Evolutionary conservation across 2,888 invertebrate species (phyloP).

Genomic region (Automeris io): DNA sequence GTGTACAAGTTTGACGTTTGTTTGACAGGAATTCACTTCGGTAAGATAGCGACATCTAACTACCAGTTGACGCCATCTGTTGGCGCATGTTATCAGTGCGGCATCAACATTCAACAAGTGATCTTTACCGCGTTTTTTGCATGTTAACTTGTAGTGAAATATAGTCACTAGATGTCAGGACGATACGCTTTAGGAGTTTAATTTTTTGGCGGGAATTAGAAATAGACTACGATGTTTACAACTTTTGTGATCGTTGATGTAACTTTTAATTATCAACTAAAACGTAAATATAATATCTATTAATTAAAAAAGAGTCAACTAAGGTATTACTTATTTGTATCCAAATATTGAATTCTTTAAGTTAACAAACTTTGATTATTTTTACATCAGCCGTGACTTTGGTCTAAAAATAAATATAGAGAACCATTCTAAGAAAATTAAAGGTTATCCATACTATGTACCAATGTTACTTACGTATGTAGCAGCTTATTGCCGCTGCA

Average conservation of each 20-base stretch:
- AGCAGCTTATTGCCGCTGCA: slow-evolving; percentile 74
- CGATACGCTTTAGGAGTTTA: background rate
- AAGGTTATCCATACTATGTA: too few relatives aligned
- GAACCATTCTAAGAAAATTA: too few relatives aligned
- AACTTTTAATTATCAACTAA: too few relatives aligned
- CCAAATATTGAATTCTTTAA: too few relatives aligned
- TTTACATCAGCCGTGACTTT: too few relatives aligned
- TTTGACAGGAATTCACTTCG: slow-evolving; percentile 27
- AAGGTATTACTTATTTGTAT: too few relatives aligned
- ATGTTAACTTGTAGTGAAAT: slow-evolving; percentile 28
- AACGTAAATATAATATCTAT: too few relatives aligned
- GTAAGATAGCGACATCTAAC: slow-evolving; percentile 28
- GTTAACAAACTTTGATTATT: too few relatives aligned
- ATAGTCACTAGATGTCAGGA: slow-evolving; percentile 43
- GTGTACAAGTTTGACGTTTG: slow-evolving; percentile 56
- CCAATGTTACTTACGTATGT: slow-evolving; percentile 39
- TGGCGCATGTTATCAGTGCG: slow-evolving; percentile 17
- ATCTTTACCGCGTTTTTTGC: slow-evolving; percentile 37
- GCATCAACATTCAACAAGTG: slow-evolving; percentile 9
- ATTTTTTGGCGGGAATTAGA: slow-evolving; percentile 14
- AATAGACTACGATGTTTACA: too few relatives aligned
- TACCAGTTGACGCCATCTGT: slow-evolving; percentile 51
- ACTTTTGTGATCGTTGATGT: too few relatives aligned
- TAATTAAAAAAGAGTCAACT: too few relatives aligned
- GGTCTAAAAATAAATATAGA: too few relatives aligned